A percentile compares a stretch with the other conserved stretches of the same genome.
phyloP scores from a whole-genome alignment of 92 coral and sea anemone genomes.

The Parazoanthus darwini region DNA sequence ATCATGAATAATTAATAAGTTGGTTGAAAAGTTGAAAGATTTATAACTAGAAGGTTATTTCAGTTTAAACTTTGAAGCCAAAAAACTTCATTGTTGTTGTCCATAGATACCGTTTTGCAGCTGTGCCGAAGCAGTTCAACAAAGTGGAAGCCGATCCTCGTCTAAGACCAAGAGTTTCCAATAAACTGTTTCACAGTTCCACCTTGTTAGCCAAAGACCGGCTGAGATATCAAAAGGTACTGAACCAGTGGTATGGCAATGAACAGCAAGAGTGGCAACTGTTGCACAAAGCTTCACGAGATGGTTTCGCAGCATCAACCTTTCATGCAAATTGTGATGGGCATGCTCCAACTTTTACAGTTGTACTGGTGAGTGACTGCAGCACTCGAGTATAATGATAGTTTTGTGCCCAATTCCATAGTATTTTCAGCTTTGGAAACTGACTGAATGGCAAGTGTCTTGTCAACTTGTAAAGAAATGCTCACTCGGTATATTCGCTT shows the following conservation, averaged over 20 bases:
- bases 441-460: too few relatives aligned
- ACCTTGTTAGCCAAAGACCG: constrained; percentile 69
- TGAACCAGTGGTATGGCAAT: constrained; percentile 89
- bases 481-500: too few relatives aligned
- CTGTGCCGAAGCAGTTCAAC: constrained; percentile 83
- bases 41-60: too few relatives aligned
- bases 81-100: not conserved
- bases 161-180: constrained; percentile 74
- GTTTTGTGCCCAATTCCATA: too few relatives aligned
- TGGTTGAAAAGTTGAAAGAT: not conserved
- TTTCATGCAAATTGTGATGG: constrained; percentile 95
- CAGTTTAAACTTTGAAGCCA: not conserved
- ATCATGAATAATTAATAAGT: too few relatives aligned
- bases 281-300: constrained; percentile 81
- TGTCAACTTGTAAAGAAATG: too few relatives aligned
- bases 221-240: constrained; percentile 66
- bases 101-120: constrained; percentile 91
- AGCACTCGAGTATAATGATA: too few relatives aligned
- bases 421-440: too few relatives aligned
- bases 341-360: constrained; percentile 78
- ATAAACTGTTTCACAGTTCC: constrained; percentile 77
- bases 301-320: constrained; percentile 77
- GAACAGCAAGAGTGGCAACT: constrained; percentile 88
- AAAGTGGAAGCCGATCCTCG: constrained; percentile 70
- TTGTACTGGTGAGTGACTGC: constrained; percentile 64